Percentiles rank a stretch among this genome's conserved stretches.
phyloP scores from a whole-genome alignment of 2,888 invertebrate genomes.

The Artemia sinica region DNA sequence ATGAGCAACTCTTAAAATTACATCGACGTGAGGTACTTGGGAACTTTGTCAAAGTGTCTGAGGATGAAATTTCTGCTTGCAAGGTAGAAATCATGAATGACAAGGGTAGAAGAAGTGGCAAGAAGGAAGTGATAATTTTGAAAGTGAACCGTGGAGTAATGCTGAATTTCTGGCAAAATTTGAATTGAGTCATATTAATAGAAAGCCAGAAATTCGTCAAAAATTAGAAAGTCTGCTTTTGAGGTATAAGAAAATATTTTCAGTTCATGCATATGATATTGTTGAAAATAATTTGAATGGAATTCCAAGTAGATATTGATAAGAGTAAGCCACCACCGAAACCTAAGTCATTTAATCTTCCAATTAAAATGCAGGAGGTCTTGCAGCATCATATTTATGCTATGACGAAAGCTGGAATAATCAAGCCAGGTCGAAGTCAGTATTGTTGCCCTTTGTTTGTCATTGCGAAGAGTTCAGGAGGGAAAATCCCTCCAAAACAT shows the following conservation, averaged over 20 bases:
- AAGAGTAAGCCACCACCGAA: neutral
- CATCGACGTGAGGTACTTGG: too few species aligned
- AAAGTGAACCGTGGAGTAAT: neutral
- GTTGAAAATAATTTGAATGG: neutral
- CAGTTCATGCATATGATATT: neutral
- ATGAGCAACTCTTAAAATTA: too few species aligned
- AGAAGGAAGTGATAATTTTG: too few species aligned
- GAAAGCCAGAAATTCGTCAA: neutral
- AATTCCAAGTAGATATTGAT: neutral
- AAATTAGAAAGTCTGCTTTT: neutral
- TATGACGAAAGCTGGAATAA: neutral
- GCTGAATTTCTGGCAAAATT: neutral
- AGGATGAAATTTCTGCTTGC: too few species aligned
- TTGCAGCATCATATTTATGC: neutral
- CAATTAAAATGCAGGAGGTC: neutral
- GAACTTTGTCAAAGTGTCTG: too few species aligned
- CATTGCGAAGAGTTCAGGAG: neutral
- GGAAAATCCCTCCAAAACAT: neutral
- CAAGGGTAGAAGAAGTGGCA: too few species aligned
- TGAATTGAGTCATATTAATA: neutral
- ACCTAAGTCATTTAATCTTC: slow-evolving; percentile 1
- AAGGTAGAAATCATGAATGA: too few species aligned
- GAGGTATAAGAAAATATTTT: neutral
- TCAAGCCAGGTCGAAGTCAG: neutral
- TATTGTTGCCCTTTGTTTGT: slow-evolving; percentile 1